These are phyloP conservation scores for Odocoileus hemionus DNA, from an alignment of 2,113 vertebrate species.

Conservation along the genomic window DNA sequence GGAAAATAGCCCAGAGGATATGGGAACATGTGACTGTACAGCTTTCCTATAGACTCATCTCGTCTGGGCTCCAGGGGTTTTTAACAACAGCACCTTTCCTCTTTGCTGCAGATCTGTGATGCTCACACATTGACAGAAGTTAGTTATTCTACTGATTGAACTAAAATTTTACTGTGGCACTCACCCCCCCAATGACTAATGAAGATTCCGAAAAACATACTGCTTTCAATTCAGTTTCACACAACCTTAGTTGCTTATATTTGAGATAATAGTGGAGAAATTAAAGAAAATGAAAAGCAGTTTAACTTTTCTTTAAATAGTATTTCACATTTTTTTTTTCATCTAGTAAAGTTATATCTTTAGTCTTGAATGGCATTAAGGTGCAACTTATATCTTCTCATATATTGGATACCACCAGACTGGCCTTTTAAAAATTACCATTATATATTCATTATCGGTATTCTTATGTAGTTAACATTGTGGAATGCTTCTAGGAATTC, in stretches of 20 bases:
- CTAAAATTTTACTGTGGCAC: neutral
- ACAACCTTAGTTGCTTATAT: neutral
- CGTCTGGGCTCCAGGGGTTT: neutral
- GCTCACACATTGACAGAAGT: neutral
- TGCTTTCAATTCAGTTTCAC: neutral
- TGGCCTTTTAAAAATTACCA: neutral
- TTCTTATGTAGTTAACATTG: neutral
- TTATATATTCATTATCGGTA: neutral
- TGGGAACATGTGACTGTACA: constrained; percentile 40
- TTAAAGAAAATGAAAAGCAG: neutral
- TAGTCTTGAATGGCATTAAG: neutral
- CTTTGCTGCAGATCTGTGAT: neutral
- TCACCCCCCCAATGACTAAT: neutral
- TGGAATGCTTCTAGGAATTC: neutral
- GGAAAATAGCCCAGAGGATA: constrained; percentile 54
- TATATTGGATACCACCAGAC: neutral
- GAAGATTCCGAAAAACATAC: neutral
- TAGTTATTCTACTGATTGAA: neutral
- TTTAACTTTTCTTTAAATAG: neutral
- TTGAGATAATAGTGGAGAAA: neutral
- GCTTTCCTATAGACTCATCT: constrained; percentile 10
- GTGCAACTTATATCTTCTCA: neutral
- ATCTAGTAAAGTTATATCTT: neutral
- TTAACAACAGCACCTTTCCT: neutral
- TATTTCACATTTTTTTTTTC: neutral